Conservation (phyloP, 2,797 vertebrate species). For the Halcyon chelicuti region DNA sequence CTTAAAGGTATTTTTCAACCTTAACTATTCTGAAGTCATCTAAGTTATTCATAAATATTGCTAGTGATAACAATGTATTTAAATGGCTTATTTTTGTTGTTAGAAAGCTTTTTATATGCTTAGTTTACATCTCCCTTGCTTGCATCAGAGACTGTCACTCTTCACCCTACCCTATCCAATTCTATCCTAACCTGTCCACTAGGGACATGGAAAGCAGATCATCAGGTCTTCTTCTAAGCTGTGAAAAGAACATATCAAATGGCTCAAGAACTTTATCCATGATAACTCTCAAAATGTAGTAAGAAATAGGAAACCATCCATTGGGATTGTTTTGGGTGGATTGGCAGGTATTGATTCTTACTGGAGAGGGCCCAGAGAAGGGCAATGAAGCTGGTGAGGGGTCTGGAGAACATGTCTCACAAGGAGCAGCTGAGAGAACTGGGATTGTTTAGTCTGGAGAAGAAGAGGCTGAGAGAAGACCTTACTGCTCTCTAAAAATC, state of each 20-base stretch:
- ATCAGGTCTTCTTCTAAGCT: neutral
- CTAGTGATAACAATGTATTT: neutral
- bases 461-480: no score
- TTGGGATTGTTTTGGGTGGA: neutral
- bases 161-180: neutral
- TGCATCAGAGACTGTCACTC: neutral
- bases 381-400: no score
- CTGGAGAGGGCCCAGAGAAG: no score
- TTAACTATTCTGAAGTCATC: neutral
- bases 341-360: neutral
- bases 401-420: no score
- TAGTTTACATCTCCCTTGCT: neutral
- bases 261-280: neutral
- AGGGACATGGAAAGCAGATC: neutral
- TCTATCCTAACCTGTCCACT: neutral
- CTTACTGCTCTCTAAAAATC: no score
- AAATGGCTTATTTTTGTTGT: neutral
- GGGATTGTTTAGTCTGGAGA: no score
- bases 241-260: neutral
- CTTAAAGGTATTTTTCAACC: no score
- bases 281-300: neutral
- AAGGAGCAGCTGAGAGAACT: no score
- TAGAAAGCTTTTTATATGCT: neutral
- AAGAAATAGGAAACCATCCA: neutral
- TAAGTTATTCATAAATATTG: neutral